These are phyloP conservation scores for Heliornis fulica DNA, from an alignment of 2,113 vertebrate genomes.

Conservation along the genomic window DNA sequence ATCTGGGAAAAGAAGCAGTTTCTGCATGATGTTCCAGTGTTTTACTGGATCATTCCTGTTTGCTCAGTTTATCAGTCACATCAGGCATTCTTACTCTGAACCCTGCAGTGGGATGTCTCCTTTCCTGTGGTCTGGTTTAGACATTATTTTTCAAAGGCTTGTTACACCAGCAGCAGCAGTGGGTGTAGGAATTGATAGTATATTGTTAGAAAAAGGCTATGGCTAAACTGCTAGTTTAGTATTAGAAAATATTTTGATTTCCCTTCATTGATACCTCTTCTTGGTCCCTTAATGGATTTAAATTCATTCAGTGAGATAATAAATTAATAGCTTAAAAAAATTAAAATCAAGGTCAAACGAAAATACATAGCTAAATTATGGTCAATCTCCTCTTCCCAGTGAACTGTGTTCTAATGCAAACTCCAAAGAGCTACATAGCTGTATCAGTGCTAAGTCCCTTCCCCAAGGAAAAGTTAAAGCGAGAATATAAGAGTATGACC, in stretches of 20 bases:
- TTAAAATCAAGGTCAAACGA: not conserved
- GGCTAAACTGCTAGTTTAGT: not conserved
- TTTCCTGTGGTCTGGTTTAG: not conserved
- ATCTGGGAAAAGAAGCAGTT: not conserved
- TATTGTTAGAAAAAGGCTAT: not conserved
- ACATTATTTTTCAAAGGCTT: not conserved
- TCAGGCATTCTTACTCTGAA: not conserved
- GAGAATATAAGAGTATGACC: not conserved
- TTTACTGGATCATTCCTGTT: not conserved
- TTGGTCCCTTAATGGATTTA: not conserved
- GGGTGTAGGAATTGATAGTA: not conserved
- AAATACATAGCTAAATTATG: not conserved
- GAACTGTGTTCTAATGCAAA: not conserved
- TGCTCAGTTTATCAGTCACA: not conserved
- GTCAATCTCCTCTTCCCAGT: not conserved
- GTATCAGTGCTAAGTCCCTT: not conserved
- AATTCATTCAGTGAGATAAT: not conserved
- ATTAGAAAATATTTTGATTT: not conserved
- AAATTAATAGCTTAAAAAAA: not conserved
- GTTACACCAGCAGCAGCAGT: not conserved
- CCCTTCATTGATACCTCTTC: not conserved
- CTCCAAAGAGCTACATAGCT: not conserved
- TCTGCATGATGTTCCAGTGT: not conserved
- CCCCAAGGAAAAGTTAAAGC: not conserved
- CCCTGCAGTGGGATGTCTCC: not conserved